phyloP scores from a whole-genome alignment of 2,888 invertebrate genomes.

The Stenolophus ochropezus region DNA sequence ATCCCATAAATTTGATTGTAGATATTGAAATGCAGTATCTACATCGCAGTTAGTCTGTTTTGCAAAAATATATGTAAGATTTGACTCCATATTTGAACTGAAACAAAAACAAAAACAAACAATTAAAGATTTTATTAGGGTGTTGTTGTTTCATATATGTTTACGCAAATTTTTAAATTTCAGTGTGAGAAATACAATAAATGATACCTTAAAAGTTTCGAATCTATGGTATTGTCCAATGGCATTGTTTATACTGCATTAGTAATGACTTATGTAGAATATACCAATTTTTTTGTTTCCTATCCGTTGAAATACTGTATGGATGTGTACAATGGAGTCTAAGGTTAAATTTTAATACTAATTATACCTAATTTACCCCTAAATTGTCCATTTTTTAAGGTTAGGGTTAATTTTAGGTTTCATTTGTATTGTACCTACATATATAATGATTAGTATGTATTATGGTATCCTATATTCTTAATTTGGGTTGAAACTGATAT shows the following conservation, averaged over 20 bases:
- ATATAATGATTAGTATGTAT: not conserved
- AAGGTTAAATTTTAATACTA: too few species aligned
- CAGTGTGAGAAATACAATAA: too few species aligned
- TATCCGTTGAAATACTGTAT: not conserved
- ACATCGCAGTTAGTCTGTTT: constrained; percentile 61
- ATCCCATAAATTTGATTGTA: constrained; percentile 60
- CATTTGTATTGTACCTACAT: too few species aligned
- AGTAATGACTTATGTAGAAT: not conserved
- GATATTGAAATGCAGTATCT: constrained; percentile 60
- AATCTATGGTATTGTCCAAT: not conserved
- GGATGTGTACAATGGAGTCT: too few species aligned
- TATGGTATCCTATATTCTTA: not conserved
- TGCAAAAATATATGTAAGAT: constrained; percentile 55
- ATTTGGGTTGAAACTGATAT: not conserved
- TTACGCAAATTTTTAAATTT: not conserved
- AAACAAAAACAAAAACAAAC: not conserved
- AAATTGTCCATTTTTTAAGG: too few species aligned
- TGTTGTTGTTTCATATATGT: too few species aligned
- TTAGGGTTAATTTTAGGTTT: too few species aligned
- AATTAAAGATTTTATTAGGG: too few species aligned
- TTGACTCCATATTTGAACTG: constrained; percentile 59
- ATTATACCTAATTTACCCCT: too few species aligned
- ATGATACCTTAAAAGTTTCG: too few species aligned
- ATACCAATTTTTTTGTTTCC: not conserved
- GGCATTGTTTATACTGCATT: constrained; percentile 14